Base-by-base conservation (phyloP, 1,140 invertebrate species). In the Pogonomyrmex barbatus region DNA sequence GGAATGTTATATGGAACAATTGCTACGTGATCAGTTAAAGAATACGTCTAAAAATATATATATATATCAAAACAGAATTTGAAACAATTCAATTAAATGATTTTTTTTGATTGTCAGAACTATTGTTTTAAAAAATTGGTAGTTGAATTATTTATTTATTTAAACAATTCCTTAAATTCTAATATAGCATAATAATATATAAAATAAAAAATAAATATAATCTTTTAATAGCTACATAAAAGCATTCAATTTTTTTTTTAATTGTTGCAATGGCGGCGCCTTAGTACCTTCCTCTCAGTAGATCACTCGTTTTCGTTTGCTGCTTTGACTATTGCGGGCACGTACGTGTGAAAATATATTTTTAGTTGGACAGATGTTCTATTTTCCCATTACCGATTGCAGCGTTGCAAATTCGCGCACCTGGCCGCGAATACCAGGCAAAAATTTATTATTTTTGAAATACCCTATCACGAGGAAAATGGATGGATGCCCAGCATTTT, bases 371-470 rank as follows among this genome's bases (percentile, higher is more conserved):
- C 42, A 54, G 62, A 67, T 54, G 63, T 52, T 54, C 62, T 67
- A 67, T 79, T 79, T 79, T 68, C 52, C 54, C 14, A 78, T 78
- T 47, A 62, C 58, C 36, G 54, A 33, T 56, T 54, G 52, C 10
- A 56, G 36, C 71, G 10, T 60, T 54, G 73, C 52, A 2, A 5
- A 33, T 33, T 39, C 36, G 33, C 17, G 39, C 50, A 8, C 14
- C 12, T 17, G 9, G 36, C 24, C 24, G 33, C 42, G 65, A 47
- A n/a, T 68, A 50, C 42, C 36, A 36, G 10, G 10, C 14, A 52
- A 73, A 36, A 39, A 17, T 47, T 60, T 4, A 2, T 39, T 54
- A 30, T 60, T 45, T 60, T 60, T 76, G 30, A 77, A 9, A 24
- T 47, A 24, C 12, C 2, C 12, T 39, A 3, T 42, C 30, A 30